A percentile compares a stretch with the other conserved stretches of the same genome.
Evolutionary conservation across 2,113 vertebrate species (phyloP).

Genomic region (Macaca fascicularis): DNA sequence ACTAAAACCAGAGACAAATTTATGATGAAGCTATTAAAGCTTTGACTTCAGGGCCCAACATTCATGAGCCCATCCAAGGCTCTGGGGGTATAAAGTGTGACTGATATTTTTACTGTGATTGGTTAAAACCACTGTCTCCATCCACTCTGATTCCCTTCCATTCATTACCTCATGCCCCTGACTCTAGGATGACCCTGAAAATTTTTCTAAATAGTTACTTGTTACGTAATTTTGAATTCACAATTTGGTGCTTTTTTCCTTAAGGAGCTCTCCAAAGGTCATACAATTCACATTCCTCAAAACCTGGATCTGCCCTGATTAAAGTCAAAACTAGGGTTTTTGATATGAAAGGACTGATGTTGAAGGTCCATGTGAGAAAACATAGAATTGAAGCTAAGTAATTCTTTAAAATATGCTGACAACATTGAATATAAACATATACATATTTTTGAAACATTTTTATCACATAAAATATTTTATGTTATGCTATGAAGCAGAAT

Average conservation of each 20-base stretch:
- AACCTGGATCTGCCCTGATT: background rate
- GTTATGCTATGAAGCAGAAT: background rate
- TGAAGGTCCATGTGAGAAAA: background rate
- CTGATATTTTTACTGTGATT: background rate
- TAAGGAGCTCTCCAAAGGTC: background rate
- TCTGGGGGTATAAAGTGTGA: background rate
- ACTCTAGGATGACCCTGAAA: background rate
- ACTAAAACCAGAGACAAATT: background rate
- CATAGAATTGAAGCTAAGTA: background rate
- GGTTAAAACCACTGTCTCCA: background rate
- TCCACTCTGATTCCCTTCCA: background rate
- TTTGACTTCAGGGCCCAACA: background rate
- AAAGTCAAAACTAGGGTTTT: background rate
- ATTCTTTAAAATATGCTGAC: background rate
- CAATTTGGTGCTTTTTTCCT: background rate
- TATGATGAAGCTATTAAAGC: background rate
- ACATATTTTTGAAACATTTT: background rate
- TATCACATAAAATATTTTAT: background rate
- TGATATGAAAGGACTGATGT: background rate
- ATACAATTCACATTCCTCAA: background rate
- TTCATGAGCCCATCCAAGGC: background rate
- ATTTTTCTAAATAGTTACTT: conserved; percentile 9
- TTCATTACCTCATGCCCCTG: background rate
- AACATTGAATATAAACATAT: background rate
- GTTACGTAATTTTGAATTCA: background rate